These are phyloP conservation scores for Dexiosoma caninum DNA, from an alignment of 2,888 invertebrate species.

Conservation along the genomic window DNA sequence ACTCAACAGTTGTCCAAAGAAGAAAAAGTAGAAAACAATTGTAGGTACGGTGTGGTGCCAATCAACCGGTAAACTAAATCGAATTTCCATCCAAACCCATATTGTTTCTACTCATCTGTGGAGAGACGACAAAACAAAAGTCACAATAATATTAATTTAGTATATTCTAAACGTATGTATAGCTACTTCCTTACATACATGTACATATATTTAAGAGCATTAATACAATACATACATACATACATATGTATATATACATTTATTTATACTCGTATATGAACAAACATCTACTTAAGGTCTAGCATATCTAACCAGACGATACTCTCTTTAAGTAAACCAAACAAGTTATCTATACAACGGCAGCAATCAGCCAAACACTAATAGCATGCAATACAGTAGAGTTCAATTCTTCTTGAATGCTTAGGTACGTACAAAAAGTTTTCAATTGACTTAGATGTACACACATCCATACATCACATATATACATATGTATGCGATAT, in stretches of 20 bases:
- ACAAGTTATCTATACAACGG: conserved; percentile 21
- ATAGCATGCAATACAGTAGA: conserved; percentile 14
- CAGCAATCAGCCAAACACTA: conserved; percentile 13
- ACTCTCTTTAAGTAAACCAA: conserved; percentile 46
- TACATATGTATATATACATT: background rate
- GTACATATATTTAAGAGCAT: no score
- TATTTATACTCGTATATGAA: background rate
- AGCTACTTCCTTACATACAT: no score
- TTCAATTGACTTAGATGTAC: no score
- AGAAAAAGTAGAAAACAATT: conserved; percentile 41
- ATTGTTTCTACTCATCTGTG: conserved; percentile 42
- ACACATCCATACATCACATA: no score
- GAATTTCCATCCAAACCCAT: conserved; percentile 71
- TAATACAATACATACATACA: no score
- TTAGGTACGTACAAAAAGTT: no score
- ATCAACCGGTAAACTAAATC: conserved; percentile 61
- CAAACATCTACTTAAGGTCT: conserved; percentile 2
- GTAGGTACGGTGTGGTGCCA: conserved; percentile 61
- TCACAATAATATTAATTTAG: conserved; percentile 16
- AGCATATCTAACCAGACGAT: conserved; percentile 18
- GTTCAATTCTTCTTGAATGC: background rate
- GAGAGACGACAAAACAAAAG: conserved; percentile 43
- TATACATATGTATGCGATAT: no score
- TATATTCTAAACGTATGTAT: background rate
- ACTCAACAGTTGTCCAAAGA: background rate